Base-by-base conservation (phyloP, 2,888 invertebrate species). In the Cabera pusaria region DNA sequence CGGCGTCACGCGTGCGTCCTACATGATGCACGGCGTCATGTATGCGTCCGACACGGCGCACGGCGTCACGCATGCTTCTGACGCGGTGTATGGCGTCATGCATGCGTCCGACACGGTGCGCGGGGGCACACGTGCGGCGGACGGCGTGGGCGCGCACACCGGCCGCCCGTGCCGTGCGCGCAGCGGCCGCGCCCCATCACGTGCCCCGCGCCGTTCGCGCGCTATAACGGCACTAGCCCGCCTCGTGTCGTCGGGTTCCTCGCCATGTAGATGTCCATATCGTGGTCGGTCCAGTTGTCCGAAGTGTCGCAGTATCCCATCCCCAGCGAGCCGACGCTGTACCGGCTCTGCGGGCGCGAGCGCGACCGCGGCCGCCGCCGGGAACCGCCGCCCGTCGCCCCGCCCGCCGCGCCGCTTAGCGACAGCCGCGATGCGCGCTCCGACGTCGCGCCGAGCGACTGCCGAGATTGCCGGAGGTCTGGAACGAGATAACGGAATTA, bases 231-330 rank as follows among this genome's bases (percentile, higher is more conserved):
- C 72, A 96, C 96, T 67, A 96, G 88, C 51, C 96, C 96, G 71
- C 95, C 94, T 64, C 96, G 92, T 38, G 96, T 93, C 27, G 96
- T 96, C 46, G 96, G 95, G 87, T 97, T 97, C 67, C 97, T 92
- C 42, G 97, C 95, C 94, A 97, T 96, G 83, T 97, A 97, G 66
- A 97, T 97, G 64, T 97, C 97, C 95, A 97, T 96, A 73, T 97
- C 97, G 78, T 97, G 97, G 82, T 97, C 97, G 59, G 97, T 97
- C 97, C 97, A 97, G 78, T 95, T 95, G 75, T 96, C 96, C 29
- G 95, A 94, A 72, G 96, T 96, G 73, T 96, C 96, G 76, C 96
- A 95, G 78, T 96, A 96, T 75, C 95, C 96, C 64, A 96, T 90
- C 24, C 95, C 96, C 59, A 96, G 93, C 25, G 96, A 96, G 52